Evolutionary conservation across 2,888 invertebrate genomes (phyloP).

Genomic region (Phrixothrix hirtus): DNA sequence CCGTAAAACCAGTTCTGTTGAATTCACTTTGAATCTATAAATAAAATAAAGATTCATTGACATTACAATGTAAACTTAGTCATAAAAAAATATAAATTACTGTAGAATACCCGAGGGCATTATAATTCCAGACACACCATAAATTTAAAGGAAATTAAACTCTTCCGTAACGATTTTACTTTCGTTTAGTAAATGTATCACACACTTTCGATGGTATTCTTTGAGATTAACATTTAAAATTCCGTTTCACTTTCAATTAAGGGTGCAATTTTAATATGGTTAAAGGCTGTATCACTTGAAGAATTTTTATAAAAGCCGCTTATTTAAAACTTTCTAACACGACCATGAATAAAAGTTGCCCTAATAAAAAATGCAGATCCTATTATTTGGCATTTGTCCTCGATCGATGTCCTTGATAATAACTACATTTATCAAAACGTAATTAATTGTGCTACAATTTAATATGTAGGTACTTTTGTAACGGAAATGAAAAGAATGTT

Average conservation of each 20-base stretch:
- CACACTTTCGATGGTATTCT: neutral
- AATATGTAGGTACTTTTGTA: too few relatives aligned
- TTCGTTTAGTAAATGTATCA: conserved; percentile 12
- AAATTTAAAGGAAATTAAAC: conserved; percentile 10
- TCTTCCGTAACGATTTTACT: conserved; percentile 29
- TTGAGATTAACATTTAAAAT: neutral
- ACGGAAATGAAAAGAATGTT: neutral
- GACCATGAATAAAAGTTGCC: conserved; percentile 1
- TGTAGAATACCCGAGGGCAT: neutral
- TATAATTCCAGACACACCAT: conserved; percentile 2
- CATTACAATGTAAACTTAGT: neutral
- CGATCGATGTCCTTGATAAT: conserved; percentile 4
- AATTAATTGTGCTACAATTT: too few relatives aligned
- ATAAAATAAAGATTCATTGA: neutral
- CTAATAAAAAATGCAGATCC: conserved; percentile 8
- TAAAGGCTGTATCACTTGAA: neutral
- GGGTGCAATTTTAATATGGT: conserved; percentile 1
- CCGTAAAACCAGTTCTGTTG: conserved; percentile 66
- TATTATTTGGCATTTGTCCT: conserved; percentile 15
- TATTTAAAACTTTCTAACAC: conserved; percentile 8
- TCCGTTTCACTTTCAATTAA: conserved; percentile 15
- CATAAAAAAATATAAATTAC: neutral
- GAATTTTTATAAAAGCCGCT: neutral
- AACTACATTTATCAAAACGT: too few relatives aligned
- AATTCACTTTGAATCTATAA: conserved; percentile 69